Base-by-base conservation (phyloP, 2,888 invertebrate species). In the Micropterix aruncella region DNA sequence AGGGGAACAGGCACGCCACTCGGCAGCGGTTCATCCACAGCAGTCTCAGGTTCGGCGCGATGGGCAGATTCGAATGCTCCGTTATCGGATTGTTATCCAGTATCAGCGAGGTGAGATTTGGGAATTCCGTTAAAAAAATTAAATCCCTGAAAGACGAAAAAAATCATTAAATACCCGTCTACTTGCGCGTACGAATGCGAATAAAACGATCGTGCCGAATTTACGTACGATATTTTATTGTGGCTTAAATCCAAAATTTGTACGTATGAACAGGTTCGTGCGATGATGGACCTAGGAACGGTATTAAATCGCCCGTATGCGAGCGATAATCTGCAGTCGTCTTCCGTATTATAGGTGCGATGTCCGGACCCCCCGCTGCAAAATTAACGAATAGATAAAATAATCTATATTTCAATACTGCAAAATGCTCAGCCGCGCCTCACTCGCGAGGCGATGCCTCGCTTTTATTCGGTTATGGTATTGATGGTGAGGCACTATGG, bases 51-150 rank as follows among this genome's bases (percentile, higher is more conserved):
- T 76, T 77, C 1, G 83, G 81, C 59, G 88, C 61, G 37, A 73
- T 73, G 1, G 91, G 90, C 41, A 91, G 70, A 12, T 73, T 65
- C 27, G 81, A 79, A 43, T 77, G 74, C 38, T 83, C 79, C 18
- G 78, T 77, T 46, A 88, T 77, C 2, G 73, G 71, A 57, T 92
- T 92, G 53, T 83, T 80, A 60, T 92, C 92, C 51, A 88, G 73
- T 52, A 91, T 88, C 12, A 91, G 61, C 0, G 86, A 84, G 7
- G 81, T 80, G 45, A 91, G 60, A 46, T 77, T 73, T 46, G 75
- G 79, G 61, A 90, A 88, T 55, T 80, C 75, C 2, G 75, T 70
- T 36, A 91, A 60, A 54, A 83, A 83, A 49, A 82, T 76, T 44
- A 90, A 63, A 60, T 83, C 82, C 44, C 86, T 87, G 62, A 40